A percentile compares a stretch with the other conserved stretches of the same genome.
These are phyloP conservation scores for Protobothrops flavoviridis DNA, from an alignment of 2,113 vertebrate genomes.

Conservation along the genomic window DNA sequence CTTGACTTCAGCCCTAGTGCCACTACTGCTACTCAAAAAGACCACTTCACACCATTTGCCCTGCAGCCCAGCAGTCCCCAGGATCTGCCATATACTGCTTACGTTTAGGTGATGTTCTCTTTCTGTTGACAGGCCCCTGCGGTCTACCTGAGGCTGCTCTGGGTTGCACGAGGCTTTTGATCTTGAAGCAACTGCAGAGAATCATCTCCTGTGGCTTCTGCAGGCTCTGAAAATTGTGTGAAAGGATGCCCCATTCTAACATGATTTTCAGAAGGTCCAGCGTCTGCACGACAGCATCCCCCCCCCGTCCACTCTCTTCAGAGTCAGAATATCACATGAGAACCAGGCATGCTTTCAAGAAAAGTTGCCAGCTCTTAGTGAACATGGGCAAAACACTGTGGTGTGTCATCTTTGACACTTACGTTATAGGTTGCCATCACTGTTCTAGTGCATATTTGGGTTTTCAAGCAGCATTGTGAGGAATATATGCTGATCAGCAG, in stretches of 20 bases:
- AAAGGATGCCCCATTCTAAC: neutral
- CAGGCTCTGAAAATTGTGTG: neutral
- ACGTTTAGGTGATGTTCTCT: neutral
- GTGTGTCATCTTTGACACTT: neutral
- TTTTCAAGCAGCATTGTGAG: neutral
- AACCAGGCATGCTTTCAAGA: neutral
- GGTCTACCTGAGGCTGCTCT: neutral
- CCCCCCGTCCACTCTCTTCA: neutral
- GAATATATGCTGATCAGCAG: neutral
- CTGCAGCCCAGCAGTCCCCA: neutral
- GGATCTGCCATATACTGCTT: neutral
- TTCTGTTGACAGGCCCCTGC: neutral
- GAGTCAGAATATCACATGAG: neutral
- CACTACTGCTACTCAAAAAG: neutral
- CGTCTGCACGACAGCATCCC: no score
- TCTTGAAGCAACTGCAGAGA: neutral
- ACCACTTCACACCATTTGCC: neutral
- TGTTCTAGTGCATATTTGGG: neutral
- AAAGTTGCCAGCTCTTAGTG: neutral
- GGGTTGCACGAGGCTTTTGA: neutral
- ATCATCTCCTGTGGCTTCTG: neutral
- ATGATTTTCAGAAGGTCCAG: neutral
- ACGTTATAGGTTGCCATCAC: neutral
- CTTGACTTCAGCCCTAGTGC: neutral
- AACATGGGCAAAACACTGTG: neutral